phyloP scores from a whole-genome alignment of 2,797 vertebrate genomes.

The Cottoperca gobio region DNA sequence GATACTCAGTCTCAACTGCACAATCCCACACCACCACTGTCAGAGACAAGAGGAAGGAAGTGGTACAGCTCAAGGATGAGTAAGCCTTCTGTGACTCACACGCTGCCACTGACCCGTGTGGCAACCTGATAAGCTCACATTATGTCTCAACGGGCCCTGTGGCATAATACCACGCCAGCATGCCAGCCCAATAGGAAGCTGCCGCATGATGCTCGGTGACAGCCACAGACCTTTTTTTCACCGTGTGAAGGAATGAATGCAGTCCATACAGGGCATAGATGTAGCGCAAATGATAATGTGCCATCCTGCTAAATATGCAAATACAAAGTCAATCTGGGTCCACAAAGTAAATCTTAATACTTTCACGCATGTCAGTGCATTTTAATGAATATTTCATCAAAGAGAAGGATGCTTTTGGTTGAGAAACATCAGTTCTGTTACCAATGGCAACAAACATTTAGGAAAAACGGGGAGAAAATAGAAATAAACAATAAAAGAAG shows the following conservation, averaged over 20 bases:
- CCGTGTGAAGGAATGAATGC: conserved; percentile 28
- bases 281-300: conserved; percentile 18
- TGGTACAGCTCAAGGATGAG: conserved; percentile 57
- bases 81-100: conserved; percentile 76
- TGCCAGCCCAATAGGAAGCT: conserved; percentile 69
- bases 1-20: background rate
- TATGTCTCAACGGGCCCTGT: conserved; percentile 73
- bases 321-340: conserved; percentile 57
- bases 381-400: conserved; percentile 56
- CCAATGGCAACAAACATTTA: conserved; percentile 46
- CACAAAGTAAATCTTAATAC: conserved; percentile 47
- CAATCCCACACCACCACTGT: conserved; percentile 15
- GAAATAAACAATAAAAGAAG: conserved; percentile 8
- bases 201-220: conserved; percentile 69
- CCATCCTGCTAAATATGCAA: conserved; percentile 61
- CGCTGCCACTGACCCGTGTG: conserved; percentile 77
- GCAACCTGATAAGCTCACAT: conserved; percentile 82
- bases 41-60: conserved; percentile 66
- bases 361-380: conserved; percentile 33
- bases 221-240: conserved; percentile 55
- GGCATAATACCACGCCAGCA: conserved; percentile 68
- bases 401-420: conserved; percentile 39
- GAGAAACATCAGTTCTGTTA: conserved; percentile 40
- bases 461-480: background rate
- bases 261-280: conserved; percentile 69